phyloP scores from a whole-genome alignment of 2,113 vertebrate species.

The Bubo bubo region DNA sequence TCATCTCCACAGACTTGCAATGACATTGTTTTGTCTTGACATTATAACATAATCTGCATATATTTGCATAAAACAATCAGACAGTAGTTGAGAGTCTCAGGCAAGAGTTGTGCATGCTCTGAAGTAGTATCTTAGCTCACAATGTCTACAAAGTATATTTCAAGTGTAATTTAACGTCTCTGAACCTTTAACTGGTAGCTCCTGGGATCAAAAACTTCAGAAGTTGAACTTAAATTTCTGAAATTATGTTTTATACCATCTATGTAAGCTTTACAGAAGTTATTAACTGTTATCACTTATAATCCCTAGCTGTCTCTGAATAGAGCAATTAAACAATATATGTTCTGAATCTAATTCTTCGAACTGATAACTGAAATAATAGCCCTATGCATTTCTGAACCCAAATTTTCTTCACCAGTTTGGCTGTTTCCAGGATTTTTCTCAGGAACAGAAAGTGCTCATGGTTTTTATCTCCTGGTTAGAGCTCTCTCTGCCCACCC shows the following conservation, averaged over 20 bases:
- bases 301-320: background rate
- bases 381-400: background rate
- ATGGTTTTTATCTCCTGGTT: background rate
- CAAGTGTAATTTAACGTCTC: background rate
- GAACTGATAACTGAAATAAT: background rate
- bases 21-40: conserved; percentile 40
- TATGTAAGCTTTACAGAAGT: background rate
- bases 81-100: background rate
- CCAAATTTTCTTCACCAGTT: background rate
- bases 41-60: conserved; percentile 35
- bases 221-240: background rate
- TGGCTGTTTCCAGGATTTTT: background rate
- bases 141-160: background rate
- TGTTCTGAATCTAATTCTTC: background rate
- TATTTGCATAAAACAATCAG: conserved; percentile 46
- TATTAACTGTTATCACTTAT: background rate
- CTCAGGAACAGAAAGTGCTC: background rate
- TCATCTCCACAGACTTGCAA: background rate
- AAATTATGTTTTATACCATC: background rate
- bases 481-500: fast-evolving
- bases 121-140: background rate
- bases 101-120: background rate
- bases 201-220: background rate
- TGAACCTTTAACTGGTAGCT: background rate
- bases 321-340: background rate